These are phyloP conservation scores for Smittia sp. DNA, from an alignment of 2,888 invertebrate species.

Conservation along the genomic window DNA sequence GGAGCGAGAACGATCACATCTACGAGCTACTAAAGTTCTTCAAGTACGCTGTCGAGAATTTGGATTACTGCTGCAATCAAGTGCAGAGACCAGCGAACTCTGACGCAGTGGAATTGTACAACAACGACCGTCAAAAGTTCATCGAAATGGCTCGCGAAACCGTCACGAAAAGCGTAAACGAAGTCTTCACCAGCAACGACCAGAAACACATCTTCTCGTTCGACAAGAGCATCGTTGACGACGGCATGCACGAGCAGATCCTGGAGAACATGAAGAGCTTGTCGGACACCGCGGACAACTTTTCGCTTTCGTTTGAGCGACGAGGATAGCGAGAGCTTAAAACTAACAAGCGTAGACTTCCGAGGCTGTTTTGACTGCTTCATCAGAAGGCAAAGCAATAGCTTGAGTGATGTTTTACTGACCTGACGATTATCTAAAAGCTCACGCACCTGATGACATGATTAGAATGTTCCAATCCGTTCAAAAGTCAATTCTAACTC, in stretches of 20 bases:
- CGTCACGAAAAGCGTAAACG: not conserved
- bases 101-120: conserved; percentile 44
- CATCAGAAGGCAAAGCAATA: no score
- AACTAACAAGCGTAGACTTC: no score
- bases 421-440: no score
- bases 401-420: no score
- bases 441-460: no score
- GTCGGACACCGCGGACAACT: conserved; percentile 9
- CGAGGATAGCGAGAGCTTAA: not conserved
- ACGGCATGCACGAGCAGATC: conserved; percentile 21
- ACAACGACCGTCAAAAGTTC: conserved; percentile 46
- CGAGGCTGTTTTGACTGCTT: no score
- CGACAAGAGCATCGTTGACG: conserved; percentile 10
- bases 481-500: not conserved
- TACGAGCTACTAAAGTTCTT: conserved; percentile 26
- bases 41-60: conserved; percentile 17
- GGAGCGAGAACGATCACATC: conserved; percentile 32
- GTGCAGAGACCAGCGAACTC: not conserved
- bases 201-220: not conserved
- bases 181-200: not conserved
- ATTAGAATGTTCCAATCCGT: not conserved
- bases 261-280: conserved; percentile 27
- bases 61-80: conserved; percentile 26
- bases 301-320: conserved; percentile 21
- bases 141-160: conserved; percentile 48